Evolutionary conservation across 2,797 vertebrate species (phyloP).

Genomic region (Falco columbarius): DNA sequence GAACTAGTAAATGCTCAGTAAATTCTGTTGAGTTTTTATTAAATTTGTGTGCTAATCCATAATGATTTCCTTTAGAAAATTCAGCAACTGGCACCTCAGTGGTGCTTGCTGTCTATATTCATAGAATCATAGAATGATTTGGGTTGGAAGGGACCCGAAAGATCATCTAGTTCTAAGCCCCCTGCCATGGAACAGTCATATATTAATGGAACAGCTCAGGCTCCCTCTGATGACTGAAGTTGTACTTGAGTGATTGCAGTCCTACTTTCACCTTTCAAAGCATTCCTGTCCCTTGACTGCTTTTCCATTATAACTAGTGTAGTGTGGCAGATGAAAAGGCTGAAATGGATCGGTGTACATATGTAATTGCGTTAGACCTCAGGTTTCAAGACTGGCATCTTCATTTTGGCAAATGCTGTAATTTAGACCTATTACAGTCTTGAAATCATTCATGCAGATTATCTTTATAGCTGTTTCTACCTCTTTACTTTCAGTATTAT

Average conservation of each 20-base stretch:
- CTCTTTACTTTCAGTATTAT: not conserved
- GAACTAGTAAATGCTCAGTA: not conserved
- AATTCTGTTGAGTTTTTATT: not conserved
- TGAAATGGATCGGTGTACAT: rapidly evolving
- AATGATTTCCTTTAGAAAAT: not conserved
- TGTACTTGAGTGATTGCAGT: not conserved
- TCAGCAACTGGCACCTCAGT: not conserved
- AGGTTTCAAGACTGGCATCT: not conserved
- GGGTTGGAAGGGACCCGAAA: too few relatives aligned
- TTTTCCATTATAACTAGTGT: not conserved
- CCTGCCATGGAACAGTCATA: too few relatives aligned
- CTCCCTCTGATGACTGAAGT: not conserved
- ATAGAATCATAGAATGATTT: too few relatives aligned
- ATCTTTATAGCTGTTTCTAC: not conserved
- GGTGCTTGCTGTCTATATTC: not conserved
- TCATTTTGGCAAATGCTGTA: not conserved
- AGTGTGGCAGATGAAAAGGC: not conserved
- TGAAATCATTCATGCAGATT: not conserved
- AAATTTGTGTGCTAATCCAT: not conserved
- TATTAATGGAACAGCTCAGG: not conserved
- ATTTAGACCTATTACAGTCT: not conserved
- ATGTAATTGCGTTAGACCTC: not conserved
- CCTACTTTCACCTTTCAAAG: not conserved
- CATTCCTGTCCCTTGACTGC: not conserved
- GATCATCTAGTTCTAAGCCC: too few relatives aligned